Percentiles rank a stretch among this genome's conserved stretches.
Conservation (phyloP, 2,113 vertebrate genomes). For the Hippocampus comes region DNA sequence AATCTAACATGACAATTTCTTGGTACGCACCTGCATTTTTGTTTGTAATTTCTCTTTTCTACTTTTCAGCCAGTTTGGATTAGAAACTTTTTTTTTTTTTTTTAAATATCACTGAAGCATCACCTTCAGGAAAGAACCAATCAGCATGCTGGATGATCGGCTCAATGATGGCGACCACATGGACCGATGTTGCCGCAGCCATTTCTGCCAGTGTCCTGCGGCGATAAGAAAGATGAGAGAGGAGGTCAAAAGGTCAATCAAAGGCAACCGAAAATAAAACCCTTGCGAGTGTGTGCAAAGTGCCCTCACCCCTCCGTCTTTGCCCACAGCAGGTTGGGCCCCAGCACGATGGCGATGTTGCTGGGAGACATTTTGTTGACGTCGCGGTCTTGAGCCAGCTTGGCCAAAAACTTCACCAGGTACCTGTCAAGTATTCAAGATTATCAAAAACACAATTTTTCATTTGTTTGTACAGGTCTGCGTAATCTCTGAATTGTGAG, state of each 20-base stretch:
- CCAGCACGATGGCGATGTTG: slow-evolving; percentile 93
- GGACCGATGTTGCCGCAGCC: slow-evolving; percentile 93
- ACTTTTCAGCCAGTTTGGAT: not conserved
- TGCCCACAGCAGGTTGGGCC: slow-evolving; percentile 93
- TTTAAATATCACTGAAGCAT: slow-evolving; percentile 2
- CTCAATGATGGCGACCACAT: slow-evolving; percentile 92
- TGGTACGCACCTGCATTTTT: not conserved
- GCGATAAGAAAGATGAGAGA: not conserved
- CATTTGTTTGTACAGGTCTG: not conserved
- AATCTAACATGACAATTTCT: no score
- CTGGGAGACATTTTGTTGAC: slow-evolving; percentile 96
- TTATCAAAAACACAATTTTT: no score
- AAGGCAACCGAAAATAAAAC: not conserved
- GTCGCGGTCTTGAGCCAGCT: slow-evolving; percentile 89
- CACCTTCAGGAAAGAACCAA: slow-evolving; percentile 98
- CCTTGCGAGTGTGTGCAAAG: not conserved
- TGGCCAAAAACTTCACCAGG: slow-evolving; percentile 94
- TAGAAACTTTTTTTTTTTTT: not conserved
- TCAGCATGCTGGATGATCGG: slow-evolving; percentile 93
- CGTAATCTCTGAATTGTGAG: not conserved
- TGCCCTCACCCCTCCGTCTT: slow-evolving; percentile 88
- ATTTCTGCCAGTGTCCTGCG: slow-evolving; percentile 91
- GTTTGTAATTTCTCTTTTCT: not conserved
- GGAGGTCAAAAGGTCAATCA: no score
- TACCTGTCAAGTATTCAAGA: slow-evolving; percentile 74